Percentiles rank a stretch among this genome's conserved stretches.
phyloP scores from a whole-genome alignment of 2,113 vertebrate genomes.

The Zootoca vivipara region DNA sequence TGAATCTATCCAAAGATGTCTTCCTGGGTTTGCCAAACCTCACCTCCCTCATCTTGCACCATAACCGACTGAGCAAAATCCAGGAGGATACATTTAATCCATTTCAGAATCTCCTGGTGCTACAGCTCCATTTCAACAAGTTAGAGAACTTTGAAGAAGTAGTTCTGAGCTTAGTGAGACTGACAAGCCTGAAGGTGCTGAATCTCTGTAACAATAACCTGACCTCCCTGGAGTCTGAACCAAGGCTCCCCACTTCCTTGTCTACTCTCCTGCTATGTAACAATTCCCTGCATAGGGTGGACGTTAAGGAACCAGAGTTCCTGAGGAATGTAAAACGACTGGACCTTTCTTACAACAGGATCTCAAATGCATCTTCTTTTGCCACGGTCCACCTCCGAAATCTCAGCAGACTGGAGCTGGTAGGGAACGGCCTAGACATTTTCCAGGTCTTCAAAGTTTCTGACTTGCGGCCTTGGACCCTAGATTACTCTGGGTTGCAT shows the following conservation, averaged over 20 bases:
- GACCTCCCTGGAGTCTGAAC: constrained; percentile 41
- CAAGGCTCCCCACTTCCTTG: constrained; percentile 66
- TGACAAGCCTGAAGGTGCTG: constrained; percentile 27
- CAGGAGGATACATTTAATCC: constrained; percentile 17
- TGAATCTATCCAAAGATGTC: background rate
- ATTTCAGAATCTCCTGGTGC: background rate
- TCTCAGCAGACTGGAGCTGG: constrained; percentile 63
- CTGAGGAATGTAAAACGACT: constrained; percentile 57
- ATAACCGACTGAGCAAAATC: constrained; percentile 29
- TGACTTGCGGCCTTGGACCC: constrained; percentile 49
- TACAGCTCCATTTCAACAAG: constrained; percentile 42
- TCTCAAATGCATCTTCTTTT: constrained; percentile 53
- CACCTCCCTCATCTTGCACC: constrained; percentile 60
- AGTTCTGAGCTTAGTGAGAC: constrained; percentile 1
- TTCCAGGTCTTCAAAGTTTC: constrained; percentile 66
- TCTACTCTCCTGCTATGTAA: constrained; percentile 60
- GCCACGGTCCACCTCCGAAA: constrained; percentile 57
- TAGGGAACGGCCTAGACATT: constrained; percentile 68
- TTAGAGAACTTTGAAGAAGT: constrained; percentile 22
- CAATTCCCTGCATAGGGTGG: constrained; percentile 72
- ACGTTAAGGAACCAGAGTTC: constrained; percentile 41
- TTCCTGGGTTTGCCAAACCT: constrained; percentile 54
- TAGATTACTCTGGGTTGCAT: constrained; percentile 77
- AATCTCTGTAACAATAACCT: constrained; percentile 51
- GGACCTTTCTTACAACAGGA: constrained; percentile 78